A percentile compares a stretch with the other conserved stretches of the same genome.
Conservation (phyloP, 2,113 vertebrate genomes). For the Zosterops lateralis region DNA sequence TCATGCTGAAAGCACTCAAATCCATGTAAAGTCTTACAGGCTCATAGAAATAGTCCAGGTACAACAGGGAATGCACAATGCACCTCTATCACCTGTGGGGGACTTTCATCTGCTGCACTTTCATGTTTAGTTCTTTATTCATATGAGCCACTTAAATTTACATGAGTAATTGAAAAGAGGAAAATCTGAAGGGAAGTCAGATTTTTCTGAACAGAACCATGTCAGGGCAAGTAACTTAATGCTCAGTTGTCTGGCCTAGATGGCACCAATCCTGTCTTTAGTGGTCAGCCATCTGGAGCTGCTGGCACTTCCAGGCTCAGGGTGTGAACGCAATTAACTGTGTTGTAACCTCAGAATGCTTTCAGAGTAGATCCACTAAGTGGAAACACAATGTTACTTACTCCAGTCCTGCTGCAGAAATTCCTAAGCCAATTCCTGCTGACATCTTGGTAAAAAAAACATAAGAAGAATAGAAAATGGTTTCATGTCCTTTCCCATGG, state of each 20-base stretch:
- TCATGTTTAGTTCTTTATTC: neutral
- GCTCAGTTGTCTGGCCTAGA: neutral
- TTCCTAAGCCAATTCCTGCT: constrained; percentile 86
- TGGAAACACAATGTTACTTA: constrained; percentile 74
- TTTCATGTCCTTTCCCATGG: constrained; percentile 83
- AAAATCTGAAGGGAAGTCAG: neutral
- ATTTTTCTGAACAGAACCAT: neutral
- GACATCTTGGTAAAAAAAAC: constrained; percentile 95
- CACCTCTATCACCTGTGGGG: neutral
- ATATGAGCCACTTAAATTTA: neutral
- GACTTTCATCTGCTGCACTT: neutral
- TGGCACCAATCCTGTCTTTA: neutral
- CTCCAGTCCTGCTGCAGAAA: constrained; percentile 91
- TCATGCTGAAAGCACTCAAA: neutral
- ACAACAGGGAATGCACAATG: neutral
- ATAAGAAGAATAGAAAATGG: constrained; percentile 96
- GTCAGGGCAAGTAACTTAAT: neutral
- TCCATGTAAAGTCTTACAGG: neutral
- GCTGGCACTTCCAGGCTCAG: neutral
- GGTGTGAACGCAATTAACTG: neutral
- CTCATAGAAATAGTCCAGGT: neutral
- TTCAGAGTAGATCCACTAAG: neutral
- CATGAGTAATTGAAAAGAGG: neutral
- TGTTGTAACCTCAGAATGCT: neutral
- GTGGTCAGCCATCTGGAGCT: constrained; percentile 17